Evolutionary conservation across 2,113 vertebrate species (phyloP), one percentile per base, ranked within the genome.

Genomic region (Nibea albiflora): DNA sequence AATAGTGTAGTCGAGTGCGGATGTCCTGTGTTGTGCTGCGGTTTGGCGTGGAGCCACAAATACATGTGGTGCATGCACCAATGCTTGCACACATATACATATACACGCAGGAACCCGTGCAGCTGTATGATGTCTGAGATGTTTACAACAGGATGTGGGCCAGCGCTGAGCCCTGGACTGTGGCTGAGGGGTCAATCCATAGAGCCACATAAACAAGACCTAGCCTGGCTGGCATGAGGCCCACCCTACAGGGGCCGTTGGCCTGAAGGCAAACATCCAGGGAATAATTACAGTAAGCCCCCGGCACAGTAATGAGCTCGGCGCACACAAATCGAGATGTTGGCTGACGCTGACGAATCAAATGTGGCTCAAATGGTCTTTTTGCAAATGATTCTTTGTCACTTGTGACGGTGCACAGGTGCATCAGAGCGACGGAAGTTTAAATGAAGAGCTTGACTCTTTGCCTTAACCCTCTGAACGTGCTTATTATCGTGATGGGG

Each of bases 111-210:
- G 76, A 82, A 71, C 61, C 66, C 85, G 65, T 69, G 76, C 85
- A 92, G 90, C 91, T 93, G 91, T 73, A 84, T 76, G 81, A 87
- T 88, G 91, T 93, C 86, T 82, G 53, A 76, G 78, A 89, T 90
- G 91, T 93, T 93, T 92, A 92, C 80, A 90, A 76, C 84, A 90
- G 88, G 89, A 93, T 88, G 81, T 83, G 84, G 78, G 74, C 79
- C 84, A 78, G 83, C 11, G 62, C 57, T 57, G 69, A 46, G 57
- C 78, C 63, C 80, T 57, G 73, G 66, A 79, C 84, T 80, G 72
- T 56, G 66, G 80, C 85, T 61, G 71, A 81, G 81, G 81, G 89
- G 89, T 90, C 82, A 85, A 62, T 79, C 76, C 84, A 68, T 87
- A 76, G 79, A 65, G 49, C 81, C 78, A 81, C 78, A 81, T 73